phyloP scores from a whole-genome alignment of 2,888 invertebrate species.

The Ligdia adustata region DNA sequence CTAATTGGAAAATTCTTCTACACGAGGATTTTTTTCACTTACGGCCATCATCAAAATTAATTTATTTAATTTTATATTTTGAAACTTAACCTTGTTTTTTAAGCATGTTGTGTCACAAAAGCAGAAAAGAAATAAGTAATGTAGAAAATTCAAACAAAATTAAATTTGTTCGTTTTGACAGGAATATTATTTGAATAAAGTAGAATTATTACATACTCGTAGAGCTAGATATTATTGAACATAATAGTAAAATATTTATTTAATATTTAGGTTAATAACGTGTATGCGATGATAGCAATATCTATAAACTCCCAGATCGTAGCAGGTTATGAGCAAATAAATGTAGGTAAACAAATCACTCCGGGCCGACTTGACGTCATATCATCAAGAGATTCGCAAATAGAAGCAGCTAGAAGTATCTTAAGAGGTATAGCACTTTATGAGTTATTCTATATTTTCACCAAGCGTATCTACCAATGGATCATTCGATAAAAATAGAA shows the following conservation, averaged over 20 bases:
- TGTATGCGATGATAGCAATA: constrained; percentile 12
- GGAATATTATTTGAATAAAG: not conserved
- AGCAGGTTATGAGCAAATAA: constrained; percentile 24
- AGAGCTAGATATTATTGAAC: not conserved
- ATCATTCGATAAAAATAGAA: too few species aligned
- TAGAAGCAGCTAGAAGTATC: not conserved
- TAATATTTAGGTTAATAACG: constrained; percentile 22
- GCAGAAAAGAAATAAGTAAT: too few species aligned
- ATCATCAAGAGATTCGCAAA: not conserved
- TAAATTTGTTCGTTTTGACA: too few species aligned
- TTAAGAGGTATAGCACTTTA: constrained; percentile 3
- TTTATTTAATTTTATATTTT: too few species aligned
- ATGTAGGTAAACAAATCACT: constrained; percentile 25
- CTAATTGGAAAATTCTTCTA: constrained; percentile 35
- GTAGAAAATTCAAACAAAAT: too few species aligned
- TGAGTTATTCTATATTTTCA: constrained; percentile 7
- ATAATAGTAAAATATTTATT: constrained; percentile 8
- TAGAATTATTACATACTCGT: not conserved
- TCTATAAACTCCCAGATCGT: constrained; percentile 12
- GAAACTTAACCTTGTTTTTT: too few species aligned
- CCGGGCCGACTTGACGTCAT: constrained; percentile 23
- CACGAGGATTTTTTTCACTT: too few species aligned
- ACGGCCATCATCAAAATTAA: too few species aligned
- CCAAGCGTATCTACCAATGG: too few species aligned
- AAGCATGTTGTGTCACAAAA: too few species aligned